phyloP scores from a whole-genome alignment of 2,888 invertebrate genomes.

The Epistrophella euchroma region DNA sequence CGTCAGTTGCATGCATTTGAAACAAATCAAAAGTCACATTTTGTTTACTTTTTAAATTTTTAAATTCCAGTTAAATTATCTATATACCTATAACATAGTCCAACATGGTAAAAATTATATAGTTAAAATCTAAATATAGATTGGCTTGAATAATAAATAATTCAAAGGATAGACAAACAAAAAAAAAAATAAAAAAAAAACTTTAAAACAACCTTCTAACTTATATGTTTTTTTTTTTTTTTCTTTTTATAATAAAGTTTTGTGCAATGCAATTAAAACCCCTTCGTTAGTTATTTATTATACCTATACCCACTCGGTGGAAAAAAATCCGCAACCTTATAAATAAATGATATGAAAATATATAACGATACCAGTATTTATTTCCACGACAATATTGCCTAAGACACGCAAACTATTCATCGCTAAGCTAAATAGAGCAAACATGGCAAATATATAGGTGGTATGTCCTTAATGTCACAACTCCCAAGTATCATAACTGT shows the following conservation, averaged over 20 bases:
- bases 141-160: not conserved
- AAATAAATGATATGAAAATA: not conserved
- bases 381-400: conserved; percentile 10
- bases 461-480: conserved; percentile 49
- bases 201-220: not conserved
- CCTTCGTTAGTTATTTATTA: conserved; percentile 8
- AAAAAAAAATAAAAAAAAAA: not conserved
- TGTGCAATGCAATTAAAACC: conserved; percentile 9
- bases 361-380: not conserved
- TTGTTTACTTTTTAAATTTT: no score
- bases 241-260: conserved; percentile 1
- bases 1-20: no score
- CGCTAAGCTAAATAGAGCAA: not conserved
- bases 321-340: conserved; percentile 18
- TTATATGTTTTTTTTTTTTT: not conserved
- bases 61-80: no score
- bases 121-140: not conserved
- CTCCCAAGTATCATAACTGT: conserved; percentile 62
- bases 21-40: no score
- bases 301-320: no score
- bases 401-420: conserved; percentile 58
- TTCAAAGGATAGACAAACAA: not conserved
- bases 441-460: not conserved
- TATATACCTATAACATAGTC: no score
- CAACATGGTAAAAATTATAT: not conserved